Evolutionary conservation across 2,888 invertebrate species (phyloP), one percentile per base, ranked within the genome.

Genomic region (Cremastinae sp.): DNA sequence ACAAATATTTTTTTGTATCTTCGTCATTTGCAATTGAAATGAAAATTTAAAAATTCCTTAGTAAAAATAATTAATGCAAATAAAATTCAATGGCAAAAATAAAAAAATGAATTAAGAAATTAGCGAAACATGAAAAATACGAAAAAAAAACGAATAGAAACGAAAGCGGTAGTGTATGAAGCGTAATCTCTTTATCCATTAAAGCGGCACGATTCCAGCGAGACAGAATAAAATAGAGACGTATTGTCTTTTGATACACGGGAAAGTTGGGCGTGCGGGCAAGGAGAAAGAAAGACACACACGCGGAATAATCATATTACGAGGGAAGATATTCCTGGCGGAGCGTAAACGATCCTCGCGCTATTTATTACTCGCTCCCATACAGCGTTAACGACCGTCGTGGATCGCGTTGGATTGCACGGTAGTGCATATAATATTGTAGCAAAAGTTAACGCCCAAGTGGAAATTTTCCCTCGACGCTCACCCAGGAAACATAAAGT

Each of bases 191-290:
- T 80, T 76, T 74, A 79, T 81, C 80, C 78, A 79, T 81, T 80
- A 80, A 53, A 53, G 37, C 53, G 56, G 59, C 59, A 59, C 58
- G 56, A 49, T 49, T 59, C 64, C 81, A 78, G n/a, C 78, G 45
- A 65, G 43, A 70, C 65, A 71, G 83, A 83, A 84, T 85, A 85
- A 85, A 84, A 85, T 85, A 85, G 83, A 85, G 86, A 85, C 81
- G 85, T 86, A 83, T 84, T 86, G 83, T 83, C 83, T 83, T 83
- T 83, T 78, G 81, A n/a, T n/a, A n/a, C n/a, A 83, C 79, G 43
- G 80, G 82, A 81, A 80, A 84, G 84, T 82, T 82, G 83, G 53
- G 37, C 10, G 59, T 37, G 51, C 43, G 28, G 22, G 53, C 43
- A 37, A 16, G 45, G 51, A 10, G 22, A 8, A 43, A 16, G 79